A percentile compares a stretch with the other conserved stretches of the same genome.
Conservation (phyloP, 2,888 invertebrate genomes). For the Troides oblongomaculatus region DNA sequence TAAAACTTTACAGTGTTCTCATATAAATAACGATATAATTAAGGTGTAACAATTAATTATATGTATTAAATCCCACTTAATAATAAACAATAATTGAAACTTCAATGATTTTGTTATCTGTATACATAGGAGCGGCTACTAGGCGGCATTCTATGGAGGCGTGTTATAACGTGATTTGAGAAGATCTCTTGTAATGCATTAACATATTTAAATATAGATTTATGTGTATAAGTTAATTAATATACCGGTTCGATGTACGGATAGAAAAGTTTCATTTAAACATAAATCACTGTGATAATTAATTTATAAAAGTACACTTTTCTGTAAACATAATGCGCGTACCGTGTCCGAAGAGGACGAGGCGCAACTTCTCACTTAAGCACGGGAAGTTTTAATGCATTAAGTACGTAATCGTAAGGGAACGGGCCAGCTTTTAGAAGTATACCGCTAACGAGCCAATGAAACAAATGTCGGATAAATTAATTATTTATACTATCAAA, state of each 20-base stretch:
- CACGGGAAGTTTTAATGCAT: constrained; percentile 66
- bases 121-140: not conserved
- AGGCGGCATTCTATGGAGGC: not conserved
- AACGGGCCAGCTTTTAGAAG: constrained; percentile 37
- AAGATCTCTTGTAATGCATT: not conserved
- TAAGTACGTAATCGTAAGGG: constrained; percentile 39
- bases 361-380: constrained; percentile 53
- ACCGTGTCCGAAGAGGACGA: constrained; percentile 51
- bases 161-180: not conserved
- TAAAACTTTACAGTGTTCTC: too few relatives aligned
- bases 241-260: not conserved
- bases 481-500: constrained; percentile 33
- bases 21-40: too few relatives aligned
- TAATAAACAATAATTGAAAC: not conserved
- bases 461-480: constrained; percentile 39
- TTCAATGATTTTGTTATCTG: not conserved
- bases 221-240: not conserved
- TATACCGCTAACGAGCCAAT: constrained; percentile 42
- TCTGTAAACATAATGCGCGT: constrained; percentile 61
- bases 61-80: not conserved
- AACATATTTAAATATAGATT: constrained; percentile 1
- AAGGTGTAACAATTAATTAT: too few relatives aligned
- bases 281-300: constrained; percentile 42
- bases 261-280: constrained; percentile 7
- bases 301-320: constrained; percentile 47